Evolutionary conservation across 2,888 invertebrate species (phyloP), one percentile per base, ranked within the genome.

Genomic region (Drosophila tanythrix): DNA sequence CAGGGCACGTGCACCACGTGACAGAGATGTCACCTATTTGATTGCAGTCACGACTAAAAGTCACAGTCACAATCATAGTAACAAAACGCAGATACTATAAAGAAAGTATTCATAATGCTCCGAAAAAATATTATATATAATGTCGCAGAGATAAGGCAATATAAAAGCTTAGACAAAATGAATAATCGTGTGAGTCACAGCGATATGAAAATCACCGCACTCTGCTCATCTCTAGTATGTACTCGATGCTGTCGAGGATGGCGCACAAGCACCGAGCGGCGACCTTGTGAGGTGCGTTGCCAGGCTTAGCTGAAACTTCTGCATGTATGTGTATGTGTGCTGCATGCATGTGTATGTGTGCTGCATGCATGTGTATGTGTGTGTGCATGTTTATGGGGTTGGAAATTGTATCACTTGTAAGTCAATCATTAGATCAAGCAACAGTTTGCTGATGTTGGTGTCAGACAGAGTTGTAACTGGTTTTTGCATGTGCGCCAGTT

Each of bases 1-100:
- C 27, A 50, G 38, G 74, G 76, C 84, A 88, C 88, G 84, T 88
- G 84, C 76, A 81, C 85, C 88, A 83, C 27, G 63, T 50, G 27
- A 10, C 43, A 62, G 75, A 52, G 75, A 64, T 77, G 77, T 29
- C 62, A 31, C 3, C 21, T 38, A 40, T 52, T 67, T 31, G 15
- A 1, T 48, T 10, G 7, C 27, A 53, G 35, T 53, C 56, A 38
- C 60, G 31, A 15, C 27, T 65, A 2, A 53, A 11, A 61, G 33
- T 27, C 40, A 31, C 18, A 27, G 50, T 70, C 1, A 50, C 35
- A 58, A 21, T 27, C 40, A 10, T 21, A 43, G 33, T 21, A 33
- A 38, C 11, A 11, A 3, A 65, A 18, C 7, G 6, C 15, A 27
- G 25, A 38, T 10, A 31, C 6, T 7, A 33, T 50, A 8, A 2